Conservation (phyloP, 2,113 vertebrate species). For the Noturus placidus region DNA sequence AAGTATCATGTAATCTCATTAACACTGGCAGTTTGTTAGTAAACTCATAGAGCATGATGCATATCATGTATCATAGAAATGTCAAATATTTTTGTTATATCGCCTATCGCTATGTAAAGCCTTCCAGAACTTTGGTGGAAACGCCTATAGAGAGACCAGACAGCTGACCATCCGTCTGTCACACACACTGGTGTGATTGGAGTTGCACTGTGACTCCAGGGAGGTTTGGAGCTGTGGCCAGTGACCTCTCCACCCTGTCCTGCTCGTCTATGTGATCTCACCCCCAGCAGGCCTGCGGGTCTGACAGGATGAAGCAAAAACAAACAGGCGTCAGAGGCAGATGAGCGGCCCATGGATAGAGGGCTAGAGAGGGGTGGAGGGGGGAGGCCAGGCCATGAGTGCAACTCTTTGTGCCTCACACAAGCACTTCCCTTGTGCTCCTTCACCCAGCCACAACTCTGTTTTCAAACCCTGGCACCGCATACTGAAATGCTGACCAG, state of each 20-base stretch:
- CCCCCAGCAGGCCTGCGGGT: constrained; percentile 36
- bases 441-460: constrained; percentile 35
- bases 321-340: constrained; percentile 48
- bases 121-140: constrained; percentile 2
- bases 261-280: constrained; percentile 41
- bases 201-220: constrained; percentile 37
- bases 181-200: constrained; percentile 7
- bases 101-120: not conserved
- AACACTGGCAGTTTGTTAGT: not conserved
- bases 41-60: not conserved
- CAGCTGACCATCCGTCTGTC: not conserved
- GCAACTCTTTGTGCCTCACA: constrained; percentile 61
- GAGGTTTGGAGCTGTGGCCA: constrained; percentile 2
- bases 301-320: constrained; percentile 50
- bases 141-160: not conserved
- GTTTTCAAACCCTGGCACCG: constrained; percentile 54
- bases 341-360: constrained; percentile 38
- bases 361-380: constrained; percentile 27
- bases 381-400: constrained; percentile 46
- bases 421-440: constrained; percentile 63
- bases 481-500: constrained; percentile 52
- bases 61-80: not conserved
- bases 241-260: constrained; percentile 37
- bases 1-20: not conserved
- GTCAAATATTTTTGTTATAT: constrained; percentile 1